These are phyloP conservation scores for Nicator chloris DNA, from an alignment of 2,113 vertebrate species.

Conservation along the genomic window DNA sequence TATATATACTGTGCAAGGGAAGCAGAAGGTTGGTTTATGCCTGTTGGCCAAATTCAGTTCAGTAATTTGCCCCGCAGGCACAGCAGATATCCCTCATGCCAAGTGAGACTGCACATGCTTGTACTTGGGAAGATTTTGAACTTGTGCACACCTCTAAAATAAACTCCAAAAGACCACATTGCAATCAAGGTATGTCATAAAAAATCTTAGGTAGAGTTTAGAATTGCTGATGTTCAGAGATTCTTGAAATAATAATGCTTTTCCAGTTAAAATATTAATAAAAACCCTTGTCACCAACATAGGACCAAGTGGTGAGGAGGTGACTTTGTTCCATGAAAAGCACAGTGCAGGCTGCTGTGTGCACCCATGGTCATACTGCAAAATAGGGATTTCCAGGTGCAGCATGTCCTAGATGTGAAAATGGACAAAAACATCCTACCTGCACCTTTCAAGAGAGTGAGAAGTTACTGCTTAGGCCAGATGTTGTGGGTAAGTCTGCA, in stretches of 20 bases:
- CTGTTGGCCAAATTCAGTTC: not conserved
- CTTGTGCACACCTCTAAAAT: not conserved
- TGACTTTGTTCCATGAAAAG: not conserved
- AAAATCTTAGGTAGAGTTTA: not conserved
- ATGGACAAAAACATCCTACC: not conserved
- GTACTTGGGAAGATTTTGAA: not conserved
- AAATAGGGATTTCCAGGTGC: not conserved
- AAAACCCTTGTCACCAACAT: not conserved
- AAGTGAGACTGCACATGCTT: not conserved
- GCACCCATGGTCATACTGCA: not conserved
- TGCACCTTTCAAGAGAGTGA: not conserved
- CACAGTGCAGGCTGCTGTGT: not conserved
- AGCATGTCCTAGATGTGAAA: not conserved
- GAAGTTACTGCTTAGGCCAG: not conserved
- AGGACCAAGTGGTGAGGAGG: not conserved
- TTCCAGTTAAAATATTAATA: not conserved
- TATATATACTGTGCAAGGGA: not conserved
- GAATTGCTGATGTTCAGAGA: not conserved
- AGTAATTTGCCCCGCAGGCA: not conserved
- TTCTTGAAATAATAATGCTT: not conserved
- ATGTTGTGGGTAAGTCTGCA: not conserved
- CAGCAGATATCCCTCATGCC: not conserved
- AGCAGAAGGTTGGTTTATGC: not conserved
- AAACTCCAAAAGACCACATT: not conserved
- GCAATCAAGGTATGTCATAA: not conserved